Evolutionary conservation across 2,888 invertebrate genomes (phyloP).

Genomic region (Phortica okadai): DNA sequence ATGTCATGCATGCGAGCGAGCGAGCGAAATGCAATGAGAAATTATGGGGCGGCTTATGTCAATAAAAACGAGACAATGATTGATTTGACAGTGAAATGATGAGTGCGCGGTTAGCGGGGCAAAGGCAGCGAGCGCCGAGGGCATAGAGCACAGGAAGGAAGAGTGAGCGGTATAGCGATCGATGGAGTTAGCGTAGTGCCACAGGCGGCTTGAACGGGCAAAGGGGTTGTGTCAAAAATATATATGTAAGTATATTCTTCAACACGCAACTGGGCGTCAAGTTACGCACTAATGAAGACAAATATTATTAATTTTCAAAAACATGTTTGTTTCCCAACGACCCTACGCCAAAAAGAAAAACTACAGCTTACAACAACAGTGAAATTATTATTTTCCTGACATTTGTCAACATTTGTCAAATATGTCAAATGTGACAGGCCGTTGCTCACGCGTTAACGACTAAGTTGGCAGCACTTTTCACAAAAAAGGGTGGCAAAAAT

Average conservation of each 20-base stretch:
- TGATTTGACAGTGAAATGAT: slow-evolving; percentile 72
- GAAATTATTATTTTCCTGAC: slow-evolving; percentile 59
- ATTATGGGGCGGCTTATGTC: slow-evolving; percentile 74
- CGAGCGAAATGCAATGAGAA: slow-evolving; percentile 71
- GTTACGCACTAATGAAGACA: slow-evolving; percentile 69
- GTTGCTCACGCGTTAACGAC: slow-evolving; percentile 48
- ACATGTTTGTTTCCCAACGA: not conserved
- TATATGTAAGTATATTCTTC: not conserved
- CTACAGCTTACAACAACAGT: slow-evolving; percentile 55
- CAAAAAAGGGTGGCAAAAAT: slow-evolving; percentile 23
- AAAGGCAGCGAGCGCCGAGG: slow-evolving; percentile 35
- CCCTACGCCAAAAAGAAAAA: not conserved
- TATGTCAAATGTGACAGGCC: slow-evolving; percentile 67
- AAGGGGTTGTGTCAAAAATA: slow-evolving; percentile 37
- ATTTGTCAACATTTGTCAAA: slow-evolving; percentile 75
- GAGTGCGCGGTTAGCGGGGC: slow-evolving; percentile 7
- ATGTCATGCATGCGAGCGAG: slow-evolving; percentile 67
- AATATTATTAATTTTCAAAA: slow-evolving; percentile 62
- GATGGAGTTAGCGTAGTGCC: too few relatives aligned
- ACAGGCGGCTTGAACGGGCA: slow-evolving; percentile 39
- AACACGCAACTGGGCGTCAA: slow-evolving; percentile 47
- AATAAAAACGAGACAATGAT: slow-evolving; percentile 73
- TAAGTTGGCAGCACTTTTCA: slow-evolving; percentile 49
- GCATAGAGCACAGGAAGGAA: too few relatives aligned
- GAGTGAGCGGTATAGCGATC: slow-evolving; percentile 25